phyloP scores from a whole-genome alignment of 2,797 vertebrate genomes.

The Sebastolobus alascanus region DNA sequence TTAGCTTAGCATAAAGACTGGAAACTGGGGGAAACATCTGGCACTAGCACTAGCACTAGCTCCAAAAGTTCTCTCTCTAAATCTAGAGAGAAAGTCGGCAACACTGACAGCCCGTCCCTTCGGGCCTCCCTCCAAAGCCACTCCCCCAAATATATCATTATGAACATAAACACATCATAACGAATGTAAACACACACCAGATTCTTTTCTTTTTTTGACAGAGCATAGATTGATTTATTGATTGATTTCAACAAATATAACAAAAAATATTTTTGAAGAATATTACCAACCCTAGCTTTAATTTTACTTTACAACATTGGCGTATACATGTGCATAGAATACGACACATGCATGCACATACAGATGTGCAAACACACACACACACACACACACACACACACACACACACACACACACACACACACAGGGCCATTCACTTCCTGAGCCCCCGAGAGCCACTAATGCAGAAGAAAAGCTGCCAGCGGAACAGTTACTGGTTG shows the following conservation, averaged over 20 bases:
- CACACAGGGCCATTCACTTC: slow-evolving; percentile 21
- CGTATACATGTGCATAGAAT: neutral
- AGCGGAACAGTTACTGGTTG: slow-evolving; percentile 50
- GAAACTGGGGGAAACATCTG: neutral
- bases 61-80: too few relatives aligned
- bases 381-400: neutral
- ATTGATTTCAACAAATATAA: neutral
- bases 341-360: neutral
- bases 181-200: too few relatives aligned
- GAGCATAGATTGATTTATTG: too few relatives aligned
- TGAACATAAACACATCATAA: too few relatives aligned
- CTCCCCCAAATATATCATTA: too few relatives aligned
- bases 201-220: too few relatives aligned
- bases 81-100: too few relatives aligned
- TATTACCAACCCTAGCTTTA: too few relatives aligned
- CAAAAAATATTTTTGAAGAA: too few relatives aligned
- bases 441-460: slow-evolving; percentile 46
- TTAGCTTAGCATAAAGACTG: neutral
- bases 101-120: too few relatives aligned
- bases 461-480: slow-evolving; percentile 58
- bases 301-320: neutral
- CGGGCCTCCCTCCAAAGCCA: too few relatives aligned
- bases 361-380: neutral
- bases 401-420: slow-evolving; percentile 3
- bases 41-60: too few relatives aligned